Base-by-base conservation (phyloP, 2,113 vertebrate species). In the Dipodomys spectabilis region DNA sequence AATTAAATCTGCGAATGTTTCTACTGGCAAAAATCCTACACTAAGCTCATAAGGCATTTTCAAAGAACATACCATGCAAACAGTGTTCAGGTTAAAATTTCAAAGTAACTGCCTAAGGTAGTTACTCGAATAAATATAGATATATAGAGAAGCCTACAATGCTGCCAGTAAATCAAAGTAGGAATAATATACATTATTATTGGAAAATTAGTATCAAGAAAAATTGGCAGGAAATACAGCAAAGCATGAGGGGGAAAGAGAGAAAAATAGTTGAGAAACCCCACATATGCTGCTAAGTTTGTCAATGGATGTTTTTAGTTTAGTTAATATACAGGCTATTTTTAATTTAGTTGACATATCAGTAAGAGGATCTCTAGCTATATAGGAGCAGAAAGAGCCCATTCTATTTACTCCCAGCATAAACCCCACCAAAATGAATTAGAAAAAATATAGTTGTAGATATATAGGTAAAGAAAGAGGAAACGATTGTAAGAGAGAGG, bases 71-170 rank as follows among this genome's bases (percentile, higher is more conserved):
- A 25, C 49, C 49, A 82, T 57, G 4, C 53, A 90, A 91, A 91
- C 6, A 82, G 65, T n/a, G 44, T 39, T 87, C n/a, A 49, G 73
- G 74, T 75, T 86, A 95, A 93, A 94, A 91, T 86, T 92, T 92
- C 89, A 95, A 94, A 96, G 73, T 64, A 77, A 82, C 44, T 82
- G 81, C 73, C 73, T 84, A 64, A 57, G 39, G 57, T 32, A 81
- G 53, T 81, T 74, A 84, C 30, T 89, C 64, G 91, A 95, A 88
- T 91, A 93, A 86, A 62, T 65, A 88, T 28, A 88, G 57, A 81
- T 78, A 92, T 4, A 73, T 10, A 64, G 22, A 69, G 12, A 92
- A 91, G 35, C 22, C 68, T 88, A 73, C 53, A 79, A 86, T 74
- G 22, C 82, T 85, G 27, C 12, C 62, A 86, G 89, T n/a, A 95